Conservation (phyloP, 2,113 vertebrate species). For the Australoheros scitulus region DNA sequence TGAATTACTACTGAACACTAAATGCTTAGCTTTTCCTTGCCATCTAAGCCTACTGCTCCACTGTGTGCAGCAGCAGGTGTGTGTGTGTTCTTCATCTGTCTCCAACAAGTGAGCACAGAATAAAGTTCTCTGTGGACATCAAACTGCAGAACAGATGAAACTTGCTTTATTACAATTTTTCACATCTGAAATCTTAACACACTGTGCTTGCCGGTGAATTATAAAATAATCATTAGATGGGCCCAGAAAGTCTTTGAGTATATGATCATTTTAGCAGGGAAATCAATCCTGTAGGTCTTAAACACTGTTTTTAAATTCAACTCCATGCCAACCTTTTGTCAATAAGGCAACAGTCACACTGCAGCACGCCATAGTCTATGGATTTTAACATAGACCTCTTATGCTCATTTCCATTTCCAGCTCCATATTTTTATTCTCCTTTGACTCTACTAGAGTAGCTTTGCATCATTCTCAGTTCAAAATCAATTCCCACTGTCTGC, state of each 20-base stretch:
- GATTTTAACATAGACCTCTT: background rate
- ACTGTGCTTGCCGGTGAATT: background rate
- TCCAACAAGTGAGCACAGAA: background rate
- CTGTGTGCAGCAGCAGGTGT: background rate
- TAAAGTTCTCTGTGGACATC: background rate
- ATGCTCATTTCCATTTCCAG: background rate
- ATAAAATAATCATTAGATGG: background rate
- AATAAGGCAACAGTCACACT: background rate
- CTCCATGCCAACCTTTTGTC: background rate
- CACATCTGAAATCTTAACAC: background rate
- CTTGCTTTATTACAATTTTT: background rate
- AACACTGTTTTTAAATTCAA: background rate
- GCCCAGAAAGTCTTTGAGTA: background rate
- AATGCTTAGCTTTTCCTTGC: background rate
- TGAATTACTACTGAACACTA: background rate
- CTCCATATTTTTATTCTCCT: background rate
- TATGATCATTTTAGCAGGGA: background rate
- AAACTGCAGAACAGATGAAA: background rate
- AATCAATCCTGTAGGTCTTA: background rate
- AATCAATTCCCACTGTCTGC: background rate
- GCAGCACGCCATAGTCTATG: background rate
- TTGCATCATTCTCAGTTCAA: background rate
- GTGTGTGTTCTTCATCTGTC: background rate
- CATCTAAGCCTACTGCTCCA: background rate
- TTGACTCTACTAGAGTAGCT: background rate